phyloP scores from a whole-genome alignment of 35 echinoderm and acorn worm species.

The Nesometra sesokonis region DNA sequence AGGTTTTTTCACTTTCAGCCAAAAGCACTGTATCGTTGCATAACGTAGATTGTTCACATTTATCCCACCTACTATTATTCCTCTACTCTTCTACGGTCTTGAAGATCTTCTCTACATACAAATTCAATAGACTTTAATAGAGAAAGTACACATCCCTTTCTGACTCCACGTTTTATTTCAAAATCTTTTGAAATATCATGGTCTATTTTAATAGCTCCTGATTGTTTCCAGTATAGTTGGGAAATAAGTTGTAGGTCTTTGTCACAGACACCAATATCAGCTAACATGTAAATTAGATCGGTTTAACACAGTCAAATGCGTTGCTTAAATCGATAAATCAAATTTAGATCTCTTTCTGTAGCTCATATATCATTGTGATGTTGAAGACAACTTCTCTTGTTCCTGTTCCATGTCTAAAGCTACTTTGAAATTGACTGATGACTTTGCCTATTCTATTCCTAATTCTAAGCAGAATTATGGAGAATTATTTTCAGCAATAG shows the following conservation, averaged over 20 bases:
- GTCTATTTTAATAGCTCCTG: not conserved
- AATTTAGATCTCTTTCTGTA: not conserved
- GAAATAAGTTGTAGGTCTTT: not conserved
- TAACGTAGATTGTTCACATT: not conserved
- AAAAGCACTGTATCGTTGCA: not conserved
- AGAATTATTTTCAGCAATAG: not conserved
- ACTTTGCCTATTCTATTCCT: not conserved
- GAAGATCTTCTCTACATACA: not conserved
- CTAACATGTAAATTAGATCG: not conserved
- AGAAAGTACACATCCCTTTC: not conserved
- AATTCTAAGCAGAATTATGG: slow-evolving; percentile 1
- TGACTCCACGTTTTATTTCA: not conserved
- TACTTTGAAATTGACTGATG: slow-evolving; percentile 6
- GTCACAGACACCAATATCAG: not conserved
- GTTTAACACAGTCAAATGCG: slow-evolving; percentile 4
- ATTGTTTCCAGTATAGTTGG: not conserved
- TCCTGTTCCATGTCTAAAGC: slow-evolving; percentile 20
- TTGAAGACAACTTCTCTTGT: slow-evolving; percentile 21
- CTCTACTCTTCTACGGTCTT: not conserved
- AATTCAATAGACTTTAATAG: not conserved
- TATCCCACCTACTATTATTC: not conserved
- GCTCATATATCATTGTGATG: slow-evolving; percentile 5
- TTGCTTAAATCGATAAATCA: slow-evolving; percentile 11
- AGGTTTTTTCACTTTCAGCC: not conserved
- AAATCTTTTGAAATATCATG: not conserved